Conservation (phyloP, 2,797 vertebrate genomes). For the Anomalospiza imberbis region DNA sequence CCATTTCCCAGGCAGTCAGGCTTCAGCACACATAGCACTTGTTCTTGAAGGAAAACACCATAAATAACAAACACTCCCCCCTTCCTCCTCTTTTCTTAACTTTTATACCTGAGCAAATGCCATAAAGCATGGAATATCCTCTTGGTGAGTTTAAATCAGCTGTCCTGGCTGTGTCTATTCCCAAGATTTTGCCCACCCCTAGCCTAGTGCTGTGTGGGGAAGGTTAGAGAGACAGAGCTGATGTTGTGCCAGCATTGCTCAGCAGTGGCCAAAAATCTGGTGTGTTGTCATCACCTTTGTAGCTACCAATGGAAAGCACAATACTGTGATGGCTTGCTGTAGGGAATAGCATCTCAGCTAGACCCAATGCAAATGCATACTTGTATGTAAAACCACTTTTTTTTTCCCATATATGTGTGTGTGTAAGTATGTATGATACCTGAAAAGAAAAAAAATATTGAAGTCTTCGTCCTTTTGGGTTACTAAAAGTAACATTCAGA, state of each 20-base stretch:
- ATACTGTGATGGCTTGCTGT: background rate
- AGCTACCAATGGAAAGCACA: background rate
- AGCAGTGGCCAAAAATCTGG: background rate
- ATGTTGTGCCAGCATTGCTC: background rate
- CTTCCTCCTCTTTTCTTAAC: background rate
- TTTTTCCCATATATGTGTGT: fast-evolving
- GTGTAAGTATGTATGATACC: fast-evolving
- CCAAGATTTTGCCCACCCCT: too few relatives aligned
- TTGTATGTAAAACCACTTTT: background rate
- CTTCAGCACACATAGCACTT: background rate
- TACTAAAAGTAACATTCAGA: background rate
- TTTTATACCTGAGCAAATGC: background rate
- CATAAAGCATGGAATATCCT: background rate
- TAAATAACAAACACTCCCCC: fast-evolving
- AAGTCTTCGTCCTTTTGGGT: background rate
- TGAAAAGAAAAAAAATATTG: background rate
- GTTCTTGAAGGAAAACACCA: background rate
- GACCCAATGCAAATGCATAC: fast-evolving
- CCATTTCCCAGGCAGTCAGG: background rate
- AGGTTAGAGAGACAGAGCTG: background rate
- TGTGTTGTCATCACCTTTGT: background rate
- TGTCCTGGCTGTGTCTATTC: background rate
- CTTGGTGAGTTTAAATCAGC: background rate
- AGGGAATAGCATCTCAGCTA: background rate
- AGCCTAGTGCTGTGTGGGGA: background rate